These are phyloP conservation scores for Drosophila yooni DNA, from an alignment of 2,888 invertebrate species.

Conservation along the genomic window DNA sequence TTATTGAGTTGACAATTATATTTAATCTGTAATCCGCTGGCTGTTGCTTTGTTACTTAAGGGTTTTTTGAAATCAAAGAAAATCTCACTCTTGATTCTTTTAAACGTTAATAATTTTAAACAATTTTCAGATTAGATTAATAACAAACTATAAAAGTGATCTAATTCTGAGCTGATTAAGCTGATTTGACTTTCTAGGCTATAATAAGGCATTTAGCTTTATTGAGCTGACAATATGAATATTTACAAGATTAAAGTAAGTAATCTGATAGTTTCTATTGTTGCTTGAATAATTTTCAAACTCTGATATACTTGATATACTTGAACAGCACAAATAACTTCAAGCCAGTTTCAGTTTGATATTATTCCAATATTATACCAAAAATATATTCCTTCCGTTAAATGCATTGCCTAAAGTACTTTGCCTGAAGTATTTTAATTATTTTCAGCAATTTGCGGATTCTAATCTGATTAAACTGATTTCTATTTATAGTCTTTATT, in stretches of 20 bases:
- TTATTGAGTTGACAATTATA: too few species aligned
- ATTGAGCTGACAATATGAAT: neutral
- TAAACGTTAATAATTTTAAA: too few species aligned
- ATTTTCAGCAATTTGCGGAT: neutral
- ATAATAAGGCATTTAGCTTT: neutral
- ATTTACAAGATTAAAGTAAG: neutral
- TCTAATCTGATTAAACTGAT: neutral
- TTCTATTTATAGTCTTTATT: neutral
- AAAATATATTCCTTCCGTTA: neutral
- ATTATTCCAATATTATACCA: neutral
- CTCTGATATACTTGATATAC: neutral
- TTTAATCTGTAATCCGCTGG: too few species aligned
- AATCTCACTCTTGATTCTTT: too few species aligned
- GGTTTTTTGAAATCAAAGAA: too few species aligned
- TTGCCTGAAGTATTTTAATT: neutral
- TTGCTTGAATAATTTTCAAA: neutral
- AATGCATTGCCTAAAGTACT: too few species aligned
- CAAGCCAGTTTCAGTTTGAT: neutral
- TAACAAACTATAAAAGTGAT: neutral
- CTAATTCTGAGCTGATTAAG: too few species aligned
- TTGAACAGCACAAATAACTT: neutral
- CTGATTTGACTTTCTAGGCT: neutral
- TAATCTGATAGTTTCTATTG: neutral
- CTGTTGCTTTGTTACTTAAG: too few species aligned
- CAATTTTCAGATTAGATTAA: neutral